Percentiles rank a stretch among this genome's conserved stretches.
phyloP scores from a whole-genome alignment of 2,888 invertebrate species.

The Machimus rusticus region DNA sequence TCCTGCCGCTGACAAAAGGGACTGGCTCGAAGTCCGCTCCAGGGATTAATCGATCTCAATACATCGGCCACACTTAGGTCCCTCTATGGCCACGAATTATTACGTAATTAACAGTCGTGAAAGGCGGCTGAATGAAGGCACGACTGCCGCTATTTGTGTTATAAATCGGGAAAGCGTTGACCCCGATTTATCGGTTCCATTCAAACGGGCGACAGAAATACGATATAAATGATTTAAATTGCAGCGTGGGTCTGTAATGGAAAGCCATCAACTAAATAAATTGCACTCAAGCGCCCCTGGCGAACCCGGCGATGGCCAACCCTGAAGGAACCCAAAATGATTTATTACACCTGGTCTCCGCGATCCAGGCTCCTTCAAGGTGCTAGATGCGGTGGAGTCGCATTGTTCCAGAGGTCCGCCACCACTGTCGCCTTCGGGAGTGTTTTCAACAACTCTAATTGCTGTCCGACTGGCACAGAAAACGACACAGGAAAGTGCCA shows the following conservation, averaged over 20 bases:
- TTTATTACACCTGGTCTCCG: background rate
- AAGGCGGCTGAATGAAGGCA: constrained; percentile 7
- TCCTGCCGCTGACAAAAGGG: background rate
- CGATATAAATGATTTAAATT: constrained; percentile 35
- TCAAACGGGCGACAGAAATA: constrained; percentile 32
- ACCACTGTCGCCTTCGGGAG: background rate
- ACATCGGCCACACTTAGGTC: background rate
- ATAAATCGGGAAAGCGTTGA: constrained; percentile 30
- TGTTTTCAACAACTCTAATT: background rate
- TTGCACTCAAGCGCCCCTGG: constrained; percentile 15
- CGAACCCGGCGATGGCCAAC: background rate
- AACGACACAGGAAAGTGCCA: no score
- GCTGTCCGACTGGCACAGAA: background rate
- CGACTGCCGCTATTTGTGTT: background rate
- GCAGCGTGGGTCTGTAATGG: constrained; percentile 30
- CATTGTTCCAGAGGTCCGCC: background rate
- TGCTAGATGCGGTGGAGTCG: background rate
- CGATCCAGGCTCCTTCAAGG: background rate
- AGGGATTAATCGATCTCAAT: constrained; percentile 29
- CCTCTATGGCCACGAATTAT: constrained; percentile 5
- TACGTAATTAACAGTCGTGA: constrained; percentile 29
- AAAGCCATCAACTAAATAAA: constrained; percentile 39
- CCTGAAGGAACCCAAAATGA: background rate
- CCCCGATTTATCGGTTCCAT: constrained; percentile 28
- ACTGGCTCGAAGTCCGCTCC: background rate